Conservation (phyloP, 2,113 vertebrate species). For the Spilogale gracilis region DNA sequence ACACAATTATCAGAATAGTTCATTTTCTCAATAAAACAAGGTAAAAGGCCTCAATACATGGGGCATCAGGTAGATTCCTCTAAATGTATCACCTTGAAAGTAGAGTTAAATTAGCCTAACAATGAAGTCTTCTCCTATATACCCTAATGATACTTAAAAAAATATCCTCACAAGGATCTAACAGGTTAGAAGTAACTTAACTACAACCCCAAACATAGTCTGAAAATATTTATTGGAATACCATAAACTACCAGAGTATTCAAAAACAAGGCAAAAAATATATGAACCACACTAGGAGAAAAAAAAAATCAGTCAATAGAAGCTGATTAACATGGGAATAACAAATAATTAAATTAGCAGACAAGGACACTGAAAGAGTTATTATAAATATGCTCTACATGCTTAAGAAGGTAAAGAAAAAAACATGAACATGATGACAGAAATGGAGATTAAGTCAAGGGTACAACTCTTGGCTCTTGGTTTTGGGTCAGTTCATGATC, state of each 20-base stretch:
- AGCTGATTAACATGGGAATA: not conserved
- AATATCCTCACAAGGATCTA: not conserved
- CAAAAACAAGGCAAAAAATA: slow-evolving; percentile 47
- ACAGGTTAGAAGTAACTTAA: not conserved
- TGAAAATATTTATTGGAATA: slow-evolving; percentile 16
- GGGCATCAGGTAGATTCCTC: not conserved
- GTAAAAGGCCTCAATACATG: not conserved
- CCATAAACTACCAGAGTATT: not conserved
- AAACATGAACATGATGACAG: not conserved
- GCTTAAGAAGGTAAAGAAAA: not conserved
- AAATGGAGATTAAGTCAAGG: not conserved
- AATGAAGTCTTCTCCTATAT: not conserved
- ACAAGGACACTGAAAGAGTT: not conserved
- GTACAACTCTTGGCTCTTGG: too few species aligned
- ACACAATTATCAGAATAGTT: not conserved
- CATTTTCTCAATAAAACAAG: slow-evolving; percentile 15
- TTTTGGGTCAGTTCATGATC: too few species aligned
- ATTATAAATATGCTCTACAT: not conserved
- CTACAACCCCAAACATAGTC: not conserved
- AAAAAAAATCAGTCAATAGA: not conserved
- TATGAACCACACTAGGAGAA: not conserved
- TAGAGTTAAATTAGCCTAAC: not conserved
- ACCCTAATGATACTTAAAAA: not conserved
- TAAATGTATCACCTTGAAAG: not conserved
- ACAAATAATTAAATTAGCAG: not conserved